These are phyloP conservation scores for Caenorhabditis doughertyi DNA, from an alignment of 2,888 invertebrate species.

Conservation along the genomic window DNA sequence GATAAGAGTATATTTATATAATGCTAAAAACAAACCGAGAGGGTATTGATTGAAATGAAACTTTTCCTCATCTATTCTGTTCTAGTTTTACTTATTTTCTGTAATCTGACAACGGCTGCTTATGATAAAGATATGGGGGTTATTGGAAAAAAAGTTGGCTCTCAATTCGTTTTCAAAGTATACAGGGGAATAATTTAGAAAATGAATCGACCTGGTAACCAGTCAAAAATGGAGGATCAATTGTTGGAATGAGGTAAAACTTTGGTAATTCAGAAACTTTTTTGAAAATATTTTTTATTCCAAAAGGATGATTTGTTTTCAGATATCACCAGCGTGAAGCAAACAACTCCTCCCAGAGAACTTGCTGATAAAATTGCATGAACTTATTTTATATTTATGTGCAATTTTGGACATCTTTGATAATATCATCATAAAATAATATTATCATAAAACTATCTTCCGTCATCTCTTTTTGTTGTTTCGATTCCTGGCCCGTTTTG, in stretches of 20 bases:
- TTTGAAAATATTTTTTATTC: background rate
- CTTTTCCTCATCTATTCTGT: background rate
- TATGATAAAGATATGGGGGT: constrained; percentile 5
- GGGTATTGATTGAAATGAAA: background rate
- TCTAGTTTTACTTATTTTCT: background rate
- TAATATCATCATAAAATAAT: too few species aligned
- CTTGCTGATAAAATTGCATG: too few species aligned
- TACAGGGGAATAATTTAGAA: background rate
- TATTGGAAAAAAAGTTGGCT: constrained; percentile 23
- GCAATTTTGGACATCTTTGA: too few species aligned
- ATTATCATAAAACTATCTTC: too few species aligned
- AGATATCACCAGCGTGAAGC: background rate
- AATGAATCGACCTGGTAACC: constrained; percentile 17
- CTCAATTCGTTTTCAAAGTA: background rate
- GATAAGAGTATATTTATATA: too few species aligned
- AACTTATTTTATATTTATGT: too few species aligned
- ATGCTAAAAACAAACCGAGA: background rate
- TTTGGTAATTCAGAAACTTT: background rate
- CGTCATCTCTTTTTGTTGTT: too few species aligned
- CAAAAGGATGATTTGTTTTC: too few species aligned
- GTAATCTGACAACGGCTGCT: background rate
- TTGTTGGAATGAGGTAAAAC: background rate
- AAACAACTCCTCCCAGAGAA: too few species aligned
- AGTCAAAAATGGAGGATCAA: constrained; percentile 13
- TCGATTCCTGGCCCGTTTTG: too few species aligned